Conservation (phyloP, 2,797 vertebrate genomes). For the Tragopan temminckii region DNA sequence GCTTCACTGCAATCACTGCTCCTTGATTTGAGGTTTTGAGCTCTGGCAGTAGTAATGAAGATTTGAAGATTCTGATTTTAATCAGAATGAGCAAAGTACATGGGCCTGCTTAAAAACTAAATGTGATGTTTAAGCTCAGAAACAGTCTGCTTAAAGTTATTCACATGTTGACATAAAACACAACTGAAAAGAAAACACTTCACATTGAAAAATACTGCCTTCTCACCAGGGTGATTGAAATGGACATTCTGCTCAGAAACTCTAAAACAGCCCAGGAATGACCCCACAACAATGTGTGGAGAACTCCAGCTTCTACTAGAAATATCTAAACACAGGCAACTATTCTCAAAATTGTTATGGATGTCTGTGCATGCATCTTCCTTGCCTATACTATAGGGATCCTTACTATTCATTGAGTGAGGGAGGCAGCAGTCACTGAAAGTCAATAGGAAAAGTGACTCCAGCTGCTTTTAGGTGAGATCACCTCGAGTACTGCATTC, state of each 20-base stretch:
- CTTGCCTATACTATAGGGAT: neutral
- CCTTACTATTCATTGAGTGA: neutral
- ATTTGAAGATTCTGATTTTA: neutral
- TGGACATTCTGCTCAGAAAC: neutral
- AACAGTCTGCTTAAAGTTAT: neutral
- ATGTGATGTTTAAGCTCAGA: neutral
- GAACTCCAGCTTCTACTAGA: neutral
- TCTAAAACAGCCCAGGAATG: neutral
- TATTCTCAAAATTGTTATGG: neutral
- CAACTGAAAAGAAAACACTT: neutral
- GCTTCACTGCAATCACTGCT: neutral
- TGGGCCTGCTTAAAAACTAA: neutral
- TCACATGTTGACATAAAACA: neutral
- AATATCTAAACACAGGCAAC: neutral
- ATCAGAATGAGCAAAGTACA: neutral
- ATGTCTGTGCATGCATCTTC: neutral
- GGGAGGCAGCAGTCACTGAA: neutral
- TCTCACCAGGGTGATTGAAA: neutral
- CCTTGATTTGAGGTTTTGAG: neutral
- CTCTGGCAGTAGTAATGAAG: neutral
- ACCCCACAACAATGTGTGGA: accelerated
- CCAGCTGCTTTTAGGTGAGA: neutral
- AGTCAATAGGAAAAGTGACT: slow-evolving; percentile 31
- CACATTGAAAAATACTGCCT: neutral
- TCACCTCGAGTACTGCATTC: neutral